phyloP scores from a whole-genome alignment of 2,797 vertebrate genomes.

The Emydoidea blandingii region DNA sequence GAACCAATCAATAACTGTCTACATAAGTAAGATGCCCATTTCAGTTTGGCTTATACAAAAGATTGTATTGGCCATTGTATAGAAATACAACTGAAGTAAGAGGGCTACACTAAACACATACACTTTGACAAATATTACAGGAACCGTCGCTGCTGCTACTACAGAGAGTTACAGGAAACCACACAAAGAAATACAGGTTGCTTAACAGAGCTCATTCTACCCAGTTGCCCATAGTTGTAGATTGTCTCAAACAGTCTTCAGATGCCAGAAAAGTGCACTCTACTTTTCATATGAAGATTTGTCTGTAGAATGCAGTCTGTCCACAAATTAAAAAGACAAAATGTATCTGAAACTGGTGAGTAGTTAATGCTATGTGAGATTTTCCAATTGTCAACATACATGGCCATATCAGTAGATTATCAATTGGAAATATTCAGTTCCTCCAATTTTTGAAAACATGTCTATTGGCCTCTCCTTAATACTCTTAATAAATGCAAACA shows the following conservation, averaged over 20 bases:
- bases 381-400: not conserved
- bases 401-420: too few species aligned
- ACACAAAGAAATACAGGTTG: accelerated
- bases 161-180: accelerated
- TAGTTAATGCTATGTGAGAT: not conserved
- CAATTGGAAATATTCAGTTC: not conserved
- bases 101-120: not conserved
- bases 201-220: accelerated
- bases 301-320: not conserved
- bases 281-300: not conserved
- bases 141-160: accelerated
- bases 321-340: not conserved
- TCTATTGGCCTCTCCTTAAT: not conserved
- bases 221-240: accelerated
- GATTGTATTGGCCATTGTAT: not conserved
- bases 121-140: not conserved
- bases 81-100: not conserved
- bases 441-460: not conserved
- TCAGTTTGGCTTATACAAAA: not conserved
- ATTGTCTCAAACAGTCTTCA: not conserved
- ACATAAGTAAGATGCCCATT: not conserved
- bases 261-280: not conserved
- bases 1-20: not conserved
- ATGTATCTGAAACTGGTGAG: not conserved
- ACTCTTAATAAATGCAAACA: too few species aligned